phyloP scores from a whole-genome alignment of 2,888 invertebrate species.

The Malthinus flaveolus region DNA sequence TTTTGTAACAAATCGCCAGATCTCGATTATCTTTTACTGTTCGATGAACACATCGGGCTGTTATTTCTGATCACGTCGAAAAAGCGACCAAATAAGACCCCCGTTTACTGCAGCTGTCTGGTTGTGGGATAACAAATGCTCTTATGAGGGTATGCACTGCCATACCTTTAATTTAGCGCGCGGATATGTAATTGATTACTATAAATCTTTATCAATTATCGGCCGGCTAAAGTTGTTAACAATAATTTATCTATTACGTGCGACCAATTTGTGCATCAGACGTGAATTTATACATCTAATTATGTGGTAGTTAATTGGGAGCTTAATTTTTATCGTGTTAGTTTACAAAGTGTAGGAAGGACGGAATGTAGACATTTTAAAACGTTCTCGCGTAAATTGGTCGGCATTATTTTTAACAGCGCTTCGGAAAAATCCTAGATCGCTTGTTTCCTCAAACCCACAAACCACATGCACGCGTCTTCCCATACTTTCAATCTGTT shows the following conservation, averaged over 20 bases:
- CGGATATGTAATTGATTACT: too few relatives aligned
- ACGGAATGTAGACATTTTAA: conserved; percentile 27
- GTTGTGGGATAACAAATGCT: conserved; percentile 29
- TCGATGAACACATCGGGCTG: conserved; percentile 39
- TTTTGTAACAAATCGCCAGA: conserved; percentile 39
- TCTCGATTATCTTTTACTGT: conserved; percentile 40
- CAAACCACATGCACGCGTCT: too few relatives aligned
- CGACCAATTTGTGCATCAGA: conserved; percentile 37
- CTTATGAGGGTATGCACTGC: conserved; percentile 12
- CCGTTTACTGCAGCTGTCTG: conserved; percentile 28
- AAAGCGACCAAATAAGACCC: conserved; percentile 31
- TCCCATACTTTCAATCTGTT: too few relatives aligned
- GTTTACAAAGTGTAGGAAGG: conserved; percentile 28
- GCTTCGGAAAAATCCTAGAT: too few relatives aligned
- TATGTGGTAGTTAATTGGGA: conserved; percentile 25
- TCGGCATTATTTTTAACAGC: too few relatives aligned
- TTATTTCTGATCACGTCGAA: conserved; percentile 43
- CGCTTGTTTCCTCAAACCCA: too few relatives aligned
- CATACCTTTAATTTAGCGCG: conserved; percentile 1
- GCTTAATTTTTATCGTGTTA: conserved; percentile 37
- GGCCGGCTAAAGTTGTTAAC: too few relatives aligned
- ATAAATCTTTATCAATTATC: too few relatives aligned
- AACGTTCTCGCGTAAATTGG: too few relatives aligned
- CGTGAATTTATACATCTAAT: conserved; percentile 33
- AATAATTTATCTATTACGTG: conserved; percentile 4